These are phyloP conservation scores for Scaeva pyrastri DNA, from an alignment of 2,888 invertebrate species.

Conservation along the genomic window DNA sequence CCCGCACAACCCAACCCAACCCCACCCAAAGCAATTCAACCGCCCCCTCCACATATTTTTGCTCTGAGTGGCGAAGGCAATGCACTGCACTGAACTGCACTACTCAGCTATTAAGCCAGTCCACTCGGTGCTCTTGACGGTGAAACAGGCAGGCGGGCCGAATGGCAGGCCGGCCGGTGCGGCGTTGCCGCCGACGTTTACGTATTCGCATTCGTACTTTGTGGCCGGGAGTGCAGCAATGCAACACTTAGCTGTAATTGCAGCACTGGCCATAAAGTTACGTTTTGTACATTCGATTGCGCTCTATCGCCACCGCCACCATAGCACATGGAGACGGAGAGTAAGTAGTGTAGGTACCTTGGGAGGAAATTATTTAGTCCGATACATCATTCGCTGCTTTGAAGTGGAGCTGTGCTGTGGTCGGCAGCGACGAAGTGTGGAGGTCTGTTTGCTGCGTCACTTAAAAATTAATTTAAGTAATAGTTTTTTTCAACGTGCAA, in stretches of 20 bases:
- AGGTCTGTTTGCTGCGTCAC: no score
- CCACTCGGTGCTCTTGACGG: background rate
- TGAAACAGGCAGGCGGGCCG: constrained; percentile 1
- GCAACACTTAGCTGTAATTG: constrained; percentile 60
- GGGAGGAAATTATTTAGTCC: no score
- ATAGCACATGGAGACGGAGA: constrained; percentile 23
- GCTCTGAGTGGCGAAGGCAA: background rate
- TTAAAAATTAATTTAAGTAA: no score
- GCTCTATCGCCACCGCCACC: constrained; percentile 7
- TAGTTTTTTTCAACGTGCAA: no score
- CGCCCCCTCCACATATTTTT: no score
- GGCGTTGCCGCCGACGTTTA: constrained; percentile 17
- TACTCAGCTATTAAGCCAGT: background rate
- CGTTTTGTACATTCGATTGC: constrained; percentile 51
- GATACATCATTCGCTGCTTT: no score
- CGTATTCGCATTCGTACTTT: constrained; percentile 28
- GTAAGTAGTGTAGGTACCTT: background rate
- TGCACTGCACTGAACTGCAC: constrained; percentile 8
- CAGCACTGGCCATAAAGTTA: constrained; percentile 59
- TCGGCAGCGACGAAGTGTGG: no score
- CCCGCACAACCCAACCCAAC: background rate
- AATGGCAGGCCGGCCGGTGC: background rate
- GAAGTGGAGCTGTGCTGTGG: no score
- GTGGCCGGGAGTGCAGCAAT: constrained; percentile 70
- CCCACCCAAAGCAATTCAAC: no score